phyloP scores from a whole-genome alignment of 2,797 vertebrate species.

The Dallia pectoralis region DNA sequence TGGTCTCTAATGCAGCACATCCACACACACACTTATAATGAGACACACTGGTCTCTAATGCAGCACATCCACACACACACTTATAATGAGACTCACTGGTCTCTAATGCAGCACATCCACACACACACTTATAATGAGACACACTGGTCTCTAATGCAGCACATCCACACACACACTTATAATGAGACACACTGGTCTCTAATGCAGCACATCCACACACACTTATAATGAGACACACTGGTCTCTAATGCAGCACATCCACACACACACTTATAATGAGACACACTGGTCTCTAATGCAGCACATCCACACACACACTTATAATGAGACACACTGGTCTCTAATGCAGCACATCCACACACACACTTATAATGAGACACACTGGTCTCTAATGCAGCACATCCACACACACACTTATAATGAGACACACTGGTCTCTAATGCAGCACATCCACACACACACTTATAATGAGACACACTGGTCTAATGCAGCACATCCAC shows the following conservation, averaged over 20 bases:
- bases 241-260: constrained; percentile 29
- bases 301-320: no score
- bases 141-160: constrained; percentile 20
- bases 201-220: constrained; percentile 39
- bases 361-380: constrained; percentile 20
- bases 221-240: constrained; percentile 18
- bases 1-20: constrained; percentile 38
- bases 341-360: constrained; percentile 26
- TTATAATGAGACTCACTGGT: constrained; percentile 26
- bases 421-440: constrained; percentile 22
- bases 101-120: constrained; percentile 39
- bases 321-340: constrained; percentile 21
- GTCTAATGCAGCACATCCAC: constrained; percentile 38
- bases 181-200: constrained; percentile 30
- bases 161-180: constrained; percentile 22
- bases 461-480: constrained; percentile 25
- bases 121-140: no score
- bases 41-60: constrained; percentile 22
- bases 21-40: no score
- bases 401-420: no score
- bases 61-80: constrained; percentile 23
- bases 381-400: constrained; percentile 32
- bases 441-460: constrained; percentile 23
- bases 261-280: constrained; percentile 11
- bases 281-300: constrained; percentile 35